Evolutionary conservation across 2,888 invertebrate genomes (phyloP), one percentile per base, ranked within the genome.

Genomic region (Perdita meconis): DNA sequence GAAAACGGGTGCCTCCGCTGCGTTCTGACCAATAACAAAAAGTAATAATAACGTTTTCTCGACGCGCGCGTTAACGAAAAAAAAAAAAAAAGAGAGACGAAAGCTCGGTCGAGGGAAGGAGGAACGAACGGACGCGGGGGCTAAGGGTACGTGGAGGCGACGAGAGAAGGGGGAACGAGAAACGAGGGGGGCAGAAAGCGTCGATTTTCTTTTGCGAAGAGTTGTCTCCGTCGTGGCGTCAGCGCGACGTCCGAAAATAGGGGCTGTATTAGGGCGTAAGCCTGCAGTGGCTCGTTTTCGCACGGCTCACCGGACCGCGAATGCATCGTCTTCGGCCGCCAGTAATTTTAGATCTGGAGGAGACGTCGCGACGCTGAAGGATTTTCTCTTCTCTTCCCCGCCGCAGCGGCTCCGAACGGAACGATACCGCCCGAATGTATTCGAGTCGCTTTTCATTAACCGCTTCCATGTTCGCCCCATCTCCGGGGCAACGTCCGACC

Each of bases 311-410:
- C 81, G 82, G 77, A 75, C 70, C 70, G 82, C 82, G 85, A 79
- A 84, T 82, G 85, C 81, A 82, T 76, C 81, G 81, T 83, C 83
- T 81, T 81, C 75, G 81, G 85, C 70, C 83, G 77, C 78, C 72
- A 82, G 87, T 86, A 86, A 87, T 87, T 87, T 86, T 88, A 87
- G 88, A 87, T 75, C 72, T 67, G 73, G 79, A 80, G 76, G 76
- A 83, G 83, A 56, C 75, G 81, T 80, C 78, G 81, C 81, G 84
- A 76, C 78, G 79, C 63, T 51, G 64, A 63, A 67, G 72, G 65
- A 73, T 73, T 59, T 30, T 53, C 69, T 38, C 61, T 51, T 59
- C 61, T 50, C 34, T 40, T 61, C 40, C 40, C 40, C 22, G n/a
- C n/a, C n/a, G n/a, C n/a, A n/a, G 10, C 26, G 53, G 13, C 22